Base-by-base conservation (phyloP, 2,888 invertebrate species). In the Euplexia lucipara region DNA sequence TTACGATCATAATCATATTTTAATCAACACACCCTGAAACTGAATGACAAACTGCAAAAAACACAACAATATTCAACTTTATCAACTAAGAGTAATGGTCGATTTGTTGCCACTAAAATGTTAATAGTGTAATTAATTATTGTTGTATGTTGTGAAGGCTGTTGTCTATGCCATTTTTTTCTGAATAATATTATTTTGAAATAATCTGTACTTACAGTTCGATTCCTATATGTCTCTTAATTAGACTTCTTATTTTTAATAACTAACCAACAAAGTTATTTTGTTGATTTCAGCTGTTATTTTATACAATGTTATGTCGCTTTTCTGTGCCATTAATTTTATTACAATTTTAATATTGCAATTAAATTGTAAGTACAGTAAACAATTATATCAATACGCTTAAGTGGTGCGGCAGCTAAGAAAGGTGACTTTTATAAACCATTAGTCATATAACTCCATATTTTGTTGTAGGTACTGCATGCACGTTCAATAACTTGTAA, bases 151-250 rank as follows among this genome's bases (percentile, higher is more conserved):
- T 87, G 80, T 88, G 75, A 83, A 89, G 88, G 89, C 86, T 88
- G 86, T 86, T 89, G 86, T 88, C 83, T 84, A 83, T 79, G 83
- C 83, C 83, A 84, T 87, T 86, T 85, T 87, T 83, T 48, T 67
- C 52, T n/a, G n/a, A n/a, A 70, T 59, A 72, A 49, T 83, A 75
- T 80, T 79, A 70, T 81, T 82, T 75, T n/a, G n/a, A 66, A 63
- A 70, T 52, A 51, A 72, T 63, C 67, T 87, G 85, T 83, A 82
- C 82, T 85, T 83, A 78, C 75, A 65, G 68, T 76, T 79, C 52
- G 37, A 66, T 62, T 66, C 30, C 32, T 62, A 26, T 51, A 34
- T 26, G 35, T 30, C 35, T 56, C n/a, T n/a, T n/a, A n/a, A n/a
- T n/a, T n/a, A n/a, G n/a, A n/a, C n/a, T n/a, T n/a, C n/a, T n/a